Base-by-base conservation (phyloP, 2,797 vertebrate species). In the Alca torda region DNA sequence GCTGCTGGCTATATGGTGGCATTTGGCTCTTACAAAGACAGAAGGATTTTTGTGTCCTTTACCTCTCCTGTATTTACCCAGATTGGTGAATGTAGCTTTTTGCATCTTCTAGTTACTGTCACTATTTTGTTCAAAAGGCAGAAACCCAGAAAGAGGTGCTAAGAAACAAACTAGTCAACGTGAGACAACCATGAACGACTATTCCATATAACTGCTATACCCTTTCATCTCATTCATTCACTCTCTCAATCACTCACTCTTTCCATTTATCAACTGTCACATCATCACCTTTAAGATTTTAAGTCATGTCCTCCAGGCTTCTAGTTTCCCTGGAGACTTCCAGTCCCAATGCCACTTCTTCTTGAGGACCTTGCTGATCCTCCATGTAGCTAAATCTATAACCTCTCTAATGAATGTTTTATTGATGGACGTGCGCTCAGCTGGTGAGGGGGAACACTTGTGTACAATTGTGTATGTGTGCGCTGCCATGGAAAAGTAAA, bases 401-500 rank as follows among this genome's bases (percentile, higher is more conserved):
- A 60, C 45, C 28, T 95, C 78, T 79, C 46, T 61, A 39, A 65
- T 25, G 46, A 73, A 91, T 74, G n/a, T 89, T 94, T 90, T 91
- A 80, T 93, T 93, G 80, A 93, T 67, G 83, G 74, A 30, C 51
- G 37, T 82, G 31, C 8, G 13, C 57, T 96, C 86, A 92, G 67
- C 64, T 79, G 68, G 51, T 82, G 64, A 94, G 57, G n/a, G 59
- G 41, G 31, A 93, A 56, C 77, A 56, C 81, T 93, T 57, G 43
- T 81, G 74, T 72, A 69, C 77, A 67, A 76, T 61, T 87, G 51
- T 76, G 75, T 94, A 73, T 87, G 93, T 64, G 73, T 83, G 67
- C 28, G 54, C 56, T 92, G 60, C 75, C 78, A 43, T 73, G 63
- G 65, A 89, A 95, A 92, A 93, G 75, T 69, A 93, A 96, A 96